Percentiles rank a stretch among this genome's conserved stretches.
phyloP scores from a whole-genome alignment of 2,113 vertebrate genomes.

The Rhabdomys dilectus region DNA sequence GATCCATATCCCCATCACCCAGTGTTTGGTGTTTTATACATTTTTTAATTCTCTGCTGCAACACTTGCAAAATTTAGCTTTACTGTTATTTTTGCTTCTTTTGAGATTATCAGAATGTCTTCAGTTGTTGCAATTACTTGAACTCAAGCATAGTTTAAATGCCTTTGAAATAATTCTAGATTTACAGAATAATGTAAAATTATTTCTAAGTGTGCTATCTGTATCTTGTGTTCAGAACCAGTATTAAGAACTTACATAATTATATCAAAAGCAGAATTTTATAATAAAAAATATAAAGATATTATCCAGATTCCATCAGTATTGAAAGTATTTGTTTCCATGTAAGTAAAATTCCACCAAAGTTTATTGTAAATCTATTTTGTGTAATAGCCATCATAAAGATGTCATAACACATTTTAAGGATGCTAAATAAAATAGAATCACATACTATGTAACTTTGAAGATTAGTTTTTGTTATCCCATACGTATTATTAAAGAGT shows the following conservation, averaged over 20 bases:
- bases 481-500: neutral
- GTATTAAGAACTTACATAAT: neutral
- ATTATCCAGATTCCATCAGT: neutral
- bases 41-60: neutral
- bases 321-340: neutral
- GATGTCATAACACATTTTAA: neutral
- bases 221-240: neutral
- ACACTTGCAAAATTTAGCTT: neutral
- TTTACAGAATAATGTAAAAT: neutral
- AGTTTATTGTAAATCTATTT: neutral
- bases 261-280: neutral
- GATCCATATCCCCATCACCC: neutral
- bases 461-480: neutral
- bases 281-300: neutral
- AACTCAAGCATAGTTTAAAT: neutral
- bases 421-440: neutral
- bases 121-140: neutral
- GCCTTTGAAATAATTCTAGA: neutral
- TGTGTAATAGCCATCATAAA: neutral
- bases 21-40: neutral
- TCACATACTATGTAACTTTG: neutral
- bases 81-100: neutral
- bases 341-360: neutral
- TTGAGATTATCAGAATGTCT: neutral
- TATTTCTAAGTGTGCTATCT: neutral